phyloP scores from a whole-genome alignment of 2,888 invertebrate species.

The Caenorhabditis sinica region DNA sequence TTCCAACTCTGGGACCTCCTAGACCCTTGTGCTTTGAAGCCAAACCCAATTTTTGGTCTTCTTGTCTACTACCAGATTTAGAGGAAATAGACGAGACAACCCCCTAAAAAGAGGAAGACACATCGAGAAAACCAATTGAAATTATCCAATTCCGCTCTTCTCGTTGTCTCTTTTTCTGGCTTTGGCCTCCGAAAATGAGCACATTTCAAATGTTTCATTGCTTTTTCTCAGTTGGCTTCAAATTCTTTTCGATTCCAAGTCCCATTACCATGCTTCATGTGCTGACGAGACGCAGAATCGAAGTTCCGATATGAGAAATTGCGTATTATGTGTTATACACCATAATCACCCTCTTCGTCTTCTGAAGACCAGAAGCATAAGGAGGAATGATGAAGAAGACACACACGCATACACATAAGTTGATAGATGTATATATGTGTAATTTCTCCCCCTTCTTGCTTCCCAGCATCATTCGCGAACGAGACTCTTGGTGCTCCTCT shows the following conservation, averaged over 20 bases:
- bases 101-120: background rate
- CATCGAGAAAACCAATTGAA: constrained; percentile 53
- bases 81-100: background rate
- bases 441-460: constrained; percentile 36
- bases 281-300: constrained; percentile 50
- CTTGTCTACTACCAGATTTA: constrained; percentile 34
- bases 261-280: constrained; percentile 5
- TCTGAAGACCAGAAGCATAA: background rate
- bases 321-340: constrained; percentile 48
- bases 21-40: no score
- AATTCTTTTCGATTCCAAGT: background rate
- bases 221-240: background rate
- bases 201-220: constrained; percentile 42
- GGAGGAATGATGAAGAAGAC: background rate
- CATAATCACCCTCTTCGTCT: constrained; percentile 21
- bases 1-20: no score
- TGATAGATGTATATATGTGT: constrained; percentile 55
- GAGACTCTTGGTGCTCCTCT: background rate
- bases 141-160: constrained; percentile 50
- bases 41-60: constrained; percentile 47
- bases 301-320: constrained; percentile 32
- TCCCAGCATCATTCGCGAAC: background rate
- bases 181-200: background rate
- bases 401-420: background rate
- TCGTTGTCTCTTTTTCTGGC: constrained; percentile 3